Base-by-base conservation (phyloP, 2,888 invertebrate species). In the Harpalus rubripes region DNA sequence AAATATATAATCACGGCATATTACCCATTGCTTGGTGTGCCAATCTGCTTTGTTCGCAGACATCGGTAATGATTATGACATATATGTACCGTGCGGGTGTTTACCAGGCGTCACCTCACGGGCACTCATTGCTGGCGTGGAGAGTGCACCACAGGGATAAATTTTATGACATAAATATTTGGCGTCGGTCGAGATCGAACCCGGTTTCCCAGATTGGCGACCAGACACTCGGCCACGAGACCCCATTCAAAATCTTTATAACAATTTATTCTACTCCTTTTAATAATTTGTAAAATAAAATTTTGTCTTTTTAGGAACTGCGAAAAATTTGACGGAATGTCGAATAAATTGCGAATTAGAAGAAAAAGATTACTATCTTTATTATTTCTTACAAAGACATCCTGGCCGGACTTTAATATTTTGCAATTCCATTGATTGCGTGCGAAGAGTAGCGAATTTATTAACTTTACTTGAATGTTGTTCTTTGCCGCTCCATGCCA, bases 371-470 rank as follows among this genome's bases (percentile, higher is more conserved):
- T 95, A 95, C 79, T 97, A 98, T 89, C 92, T 99, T 1, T 98
- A 97, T 90, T 99, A 99, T 90, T 96, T 99, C 88, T 90, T 96
- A 81, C 94, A 95, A 88, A 93, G 94, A 63, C 96, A 99, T 91
- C 95, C 96, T 0, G 99, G 98, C 0, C 92, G 98, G 78, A 98
- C 98, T 0, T 94, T 99, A 52, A 96, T 99, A 58, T 99, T 99
- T 91, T 97, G 95, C 89, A 98, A 96, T 93, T 98, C 96, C 76
- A 98, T 99, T 83, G 98, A 98, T 86, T 97, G 98, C 90, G 97
- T 99, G 0, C 95, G 96, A 88, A 93, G 99, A 85, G 90, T 96
- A 87, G 93, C 95, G 0, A 95, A 95, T 74, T 90, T 96, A 56
- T 93, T 96, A 78, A 92, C 93, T 0, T 90, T 96, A 86, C 92